These are phyloP conservation scores for Mesochorus sp. DNA, from an alignment of 2,888 invertebrate genomes.

Conservation along the genomic window DNA sequence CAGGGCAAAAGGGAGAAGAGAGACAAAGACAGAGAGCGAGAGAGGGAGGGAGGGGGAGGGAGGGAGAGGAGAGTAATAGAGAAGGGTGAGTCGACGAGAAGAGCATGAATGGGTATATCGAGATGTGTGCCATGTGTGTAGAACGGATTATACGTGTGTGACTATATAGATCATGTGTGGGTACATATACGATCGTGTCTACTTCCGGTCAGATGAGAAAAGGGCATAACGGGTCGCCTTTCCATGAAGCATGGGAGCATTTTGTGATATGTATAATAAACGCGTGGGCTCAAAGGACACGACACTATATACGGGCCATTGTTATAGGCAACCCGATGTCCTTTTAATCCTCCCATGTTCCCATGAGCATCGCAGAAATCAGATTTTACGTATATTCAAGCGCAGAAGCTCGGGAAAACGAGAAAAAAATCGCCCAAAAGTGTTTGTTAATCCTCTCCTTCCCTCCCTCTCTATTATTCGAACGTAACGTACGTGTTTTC, in stretches of 20 bases:
- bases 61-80: conserved; percentile 36
- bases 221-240: conserved; percentile 35
- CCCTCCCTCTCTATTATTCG: too few species aligned
- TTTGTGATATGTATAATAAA: neutral
- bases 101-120: conserved; percentile 52
- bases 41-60: conserved; percentile 67
- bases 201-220: conserved; percentile 51
- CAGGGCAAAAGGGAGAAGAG: conserved; percentile 65
- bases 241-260: neutral
- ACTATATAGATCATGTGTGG: neutral
- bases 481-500: too few species aligned
- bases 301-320: conserved; percentile 5
- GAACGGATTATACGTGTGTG: conserved; percentile 22
- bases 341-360: conserved; percentile 12
- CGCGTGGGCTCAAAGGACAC: neutral
- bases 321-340: neutral
- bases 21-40: conserved; percentile 26
- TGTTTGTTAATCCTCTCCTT: neutral
- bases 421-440: neutral
- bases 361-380: conserved; percentile 8
- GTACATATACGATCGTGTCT: neutral
- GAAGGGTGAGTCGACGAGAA: conserved; percentile 42
- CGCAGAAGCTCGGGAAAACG: neutral
- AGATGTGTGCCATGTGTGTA: conserved; percentile 16
- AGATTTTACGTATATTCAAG: neutral